A percentile compares a stretch with the other conserved stretches of the same genome.
These are phyloP conservation scores for Mobula hypostoma DNA, from an alignment of 2,113 vertebrate genomes.

Conservation along the genomic window DNA sequence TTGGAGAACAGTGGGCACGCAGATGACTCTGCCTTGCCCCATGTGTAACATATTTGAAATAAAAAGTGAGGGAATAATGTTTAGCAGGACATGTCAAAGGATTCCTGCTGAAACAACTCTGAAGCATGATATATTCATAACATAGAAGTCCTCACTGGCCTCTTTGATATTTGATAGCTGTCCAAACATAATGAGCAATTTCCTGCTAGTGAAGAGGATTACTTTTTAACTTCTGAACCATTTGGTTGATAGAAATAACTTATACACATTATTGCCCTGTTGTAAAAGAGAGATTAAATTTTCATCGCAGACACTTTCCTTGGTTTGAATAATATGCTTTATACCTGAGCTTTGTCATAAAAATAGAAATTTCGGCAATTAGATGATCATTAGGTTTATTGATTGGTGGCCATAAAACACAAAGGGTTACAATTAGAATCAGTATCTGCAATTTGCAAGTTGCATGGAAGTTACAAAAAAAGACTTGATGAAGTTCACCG, in stretches of 20 bases:
- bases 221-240: neutral
- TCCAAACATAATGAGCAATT: neutral
- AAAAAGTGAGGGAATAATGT: neutral
- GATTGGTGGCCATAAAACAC: neutral
- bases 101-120: neutral
- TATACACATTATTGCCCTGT: neutral
- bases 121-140: too few relatives aligned
- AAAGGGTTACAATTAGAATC: neutral
- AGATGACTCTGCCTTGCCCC: too few relatives aligned
- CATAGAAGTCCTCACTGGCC: neutral
- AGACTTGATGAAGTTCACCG: neutral
- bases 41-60: neutral
- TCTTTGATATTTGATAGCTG: neutral
- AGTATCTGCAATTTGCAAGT: neutral
- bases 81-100: neutral
- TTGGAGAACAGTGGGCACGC: too few relatives aligned
- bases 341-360: neutral
- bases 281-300: neutral
- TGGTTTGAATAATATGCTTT: neutral
- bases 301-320: neutral
- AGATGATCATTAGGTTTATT: neutral
- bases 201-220: neutral
- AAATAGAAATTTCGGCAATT: neutral
- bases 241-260: neutral
- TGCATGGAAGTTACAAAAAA: neutral